phyloP scores from a whole-genome alignment of 1,140 invertebrate species.

The Acyrthosiphon pisum region DNA sequence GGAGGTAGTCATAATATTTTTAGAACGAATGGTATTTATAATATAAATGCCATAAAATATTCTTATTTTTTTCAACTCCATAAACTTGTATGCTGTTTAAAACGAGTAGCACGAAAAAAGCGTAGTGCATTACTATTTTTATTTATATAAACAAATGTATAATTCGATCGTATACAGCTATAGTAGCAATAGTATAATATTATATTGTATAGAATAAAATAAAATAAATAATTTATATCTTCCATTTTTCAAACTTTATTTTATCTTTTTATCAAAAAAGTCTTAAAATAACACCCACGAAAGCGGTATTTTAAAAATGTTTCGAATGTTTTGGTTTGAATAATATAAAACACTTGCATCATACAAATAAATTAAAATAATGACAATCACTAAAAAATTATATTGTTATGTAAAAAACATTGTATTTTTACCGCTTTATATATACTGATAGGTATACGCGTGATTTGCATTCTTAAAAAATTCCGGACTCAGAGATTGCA shows the following conservation, averaged over 20 bases:
- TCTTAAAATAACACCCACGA: neutral
- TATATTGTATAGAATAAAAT: neutral
- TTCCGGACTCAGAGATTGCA: neutral
- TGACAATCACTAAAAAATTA: neutral
- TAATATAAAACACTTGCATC: neutral
- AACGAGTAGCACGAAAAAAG: neutral
- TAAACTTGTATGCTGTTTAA: neutral
- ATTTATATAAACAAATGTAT: neutral
- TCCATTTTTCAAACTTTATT: neutral
- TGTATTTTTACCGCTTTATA: neutral
- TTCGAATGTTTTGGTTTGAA: neutral
- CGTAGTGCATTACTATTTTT: neutral
- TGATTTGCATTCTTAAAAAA: neutral
- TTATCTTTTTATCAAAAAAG: neutral
- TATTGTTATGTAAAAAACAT: neutral
- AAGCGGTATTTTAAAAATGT: neutral
- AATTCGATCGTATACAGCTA: neutral
- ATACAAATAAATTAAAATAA: neutral
- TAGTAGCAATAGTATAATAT: neutral
- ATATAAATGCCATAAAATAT: neutral
- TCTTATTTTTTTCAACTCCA: neutral
- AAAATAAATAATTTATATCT: neutral
- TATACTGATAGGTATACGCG: no score
- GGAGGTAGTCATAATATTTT: neutral
- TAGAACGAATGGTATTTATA: neutral